Evolutionary conservation across 2,888 invertebrate species (phyloP), one percentile per base, ranked within the genome.

Genomic region (Brenthis ino): DNA sequence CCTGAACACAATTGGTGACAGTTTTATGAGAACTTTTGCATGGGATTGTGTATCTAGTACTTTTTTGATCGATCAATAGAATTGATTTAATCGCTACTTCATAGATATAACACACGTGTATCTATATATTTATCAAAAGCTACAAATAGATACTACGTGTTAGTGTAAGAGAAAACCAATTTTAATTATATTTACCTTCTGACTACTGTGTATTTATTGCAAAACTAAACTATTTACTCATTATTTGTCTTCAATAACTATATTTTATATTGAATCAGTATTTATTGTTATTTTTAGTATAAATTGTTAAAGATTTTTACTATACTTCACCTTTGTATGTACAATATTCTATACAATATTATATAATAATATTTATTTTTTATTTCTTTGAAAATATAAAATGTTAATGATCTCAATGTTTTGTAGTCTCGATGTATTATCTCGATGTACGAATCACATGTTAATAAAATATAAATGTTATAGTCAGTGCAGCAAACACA

Each of bases 401-500:
- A 5, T 24, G 24, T 14, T 57, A 37, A 47, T 57, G 53, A 58
- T 64, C 28, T 64, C 64, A 68, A 53, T 64, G 64, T 60, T 60
- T 60, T 55, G 20, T 68, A 60, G 55, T 50, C n/a, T 65, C n/a
- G 50, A 56, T 56, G 55, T 64, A 50, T 48, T 56, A 20, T 20
- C 20, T 20, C 1, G 20, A 20, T 20, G 20, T 14, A 47, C 37
- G 13, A 53, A 37, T 58, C 24, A 58, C 6, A 8, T 54, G n/a
- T 55, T 57, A 53, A 65, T 43, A 12, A n/a, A 47, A n/a, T 48
- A 20, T 69, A 50, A 61, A 71, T 73, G 64, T 71, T 71, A 57
- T 73, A 69, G 57, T 48, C n/a, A 37, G 68, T 63, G 37, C 68
- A 64, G 73, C 73, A 73, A 71, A 71, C 73, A 73, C 65, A 70